Conservation (phyloP, 2,888 invertebrate genomes). For the Mythimna vitellina region DNA sequence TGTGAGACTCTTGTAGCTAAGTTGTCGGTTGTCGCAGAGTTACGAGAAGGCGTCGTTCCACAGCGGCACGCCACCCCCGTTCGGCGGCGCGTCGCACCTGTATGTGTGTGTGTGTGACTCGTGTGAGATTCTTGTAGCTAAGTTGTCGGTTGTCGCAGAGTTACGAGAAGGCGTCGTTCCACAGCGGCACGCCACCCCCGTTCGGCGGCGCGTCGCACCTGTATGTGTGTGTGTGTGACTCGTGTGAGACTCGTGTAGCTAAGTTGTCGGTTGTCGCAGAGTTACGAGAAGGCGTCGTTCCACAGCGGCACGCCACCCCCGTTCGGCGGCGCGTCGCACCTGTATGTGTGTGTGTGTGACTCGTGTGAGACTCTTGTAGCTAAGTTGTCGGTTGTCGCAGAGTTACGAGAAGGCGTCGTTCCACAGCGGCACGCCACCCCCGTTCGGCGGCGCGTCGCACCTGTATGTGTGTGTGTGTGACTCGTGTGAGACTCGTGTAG, state of each 20-base stretch:
- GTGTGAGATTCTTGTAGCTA: constrained; percentile 4
- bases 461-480: constrained; percentile 7
- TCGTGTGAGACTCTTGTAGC: constrained; percentile 12
- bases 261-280: constrained; percentile 19
- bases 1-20: no score
- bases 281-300: constrained; percentile 20
- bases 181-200: constrained; percentile 3
- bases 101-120: constrained; percentile 13
- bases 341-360: constrained; percentile 12
- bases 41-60: constrained; percentile 15
- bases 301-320: constrained; percentile 4
- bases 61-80: constrained; percentile 2
- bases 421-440: constrained; percentile 3
- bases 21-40: constrained; percentile 15
- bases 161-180: constrained; percentile 16
- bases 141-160: constrained; percentile 19
- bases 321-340: constrained; percentile 3
- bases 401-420: constrained; percentile 19
- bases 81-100: constrained; percentile 1
- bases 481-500: constrained; percentile 2
- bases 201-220: constrained; percentile 1
- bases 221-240: constrained; percentile 4
- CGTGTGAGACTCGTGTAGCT: constrained; percentile 5
- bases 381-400: constrained; percentile 20
- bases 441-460: constrained; percentile 2